Evolutionary conservation across 2,888 invertebrate species (phyloP), one percentile per base, ranked within the genome.

Genomic region (Aphidius colemani): DNA sequence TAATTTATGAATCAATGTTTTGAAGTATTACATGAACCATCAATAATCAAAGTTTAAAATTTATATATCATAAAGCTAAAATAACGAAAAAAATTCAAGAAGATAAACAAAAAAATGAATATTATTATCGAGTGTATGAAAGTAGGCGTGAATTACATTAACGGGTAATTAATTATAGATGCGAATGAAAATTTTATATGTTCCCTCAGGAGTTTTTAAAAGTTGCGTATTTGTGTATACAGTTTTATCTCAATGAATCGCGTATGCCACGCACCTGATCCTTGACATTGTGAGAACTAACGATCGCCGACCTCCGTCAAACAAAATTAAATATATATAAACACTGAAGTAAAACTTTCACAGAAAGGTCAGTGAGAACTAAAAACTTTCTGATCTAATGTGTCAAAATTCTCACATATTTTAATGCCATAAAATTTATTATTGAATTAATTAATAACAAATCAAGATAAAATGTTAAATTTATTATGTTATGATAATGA

Each of bases 231-330:
- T 30, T 30, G 30, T 30, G 30, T 30, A 30, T 30, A 30, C 3
- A 30, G 0, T 30, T 5, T 30, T 30, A 30, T 30, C 30, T 30
- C 30, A 30, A 30, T 39, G 30, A n/a, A 30, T 44, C 45, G 61
- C 61, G 60, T 61, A 65, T 65, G 58, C 58, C 65, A 65, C 65
- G 61, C 65, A 65, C 65, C 65, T 65, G 65, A 65, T 65, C 70
- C 70, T 70, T 70, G 70, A 70, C 70, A 70, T 70, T 69, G 70
- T 65, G 64, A 53, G 65, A 67, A 66, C 69, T 67, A 69, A 70
- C 70, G 70, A 69, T 69, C 68, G 65, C 62, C 67, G 66, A 67
- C 66, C 66, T 63, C 67, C 63, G 65, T 61, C 41, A 43, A 53
- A 49, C 53, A 46, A 59, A 40, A 46, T 53, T 51, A 51, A 40